A percentile compares a stretch with the other conserved stretches of the same genome.
phyloP scores from a whole-genome alignment of 2,113 vertebrate genomes.

The Thomomys bottae region DNA sequence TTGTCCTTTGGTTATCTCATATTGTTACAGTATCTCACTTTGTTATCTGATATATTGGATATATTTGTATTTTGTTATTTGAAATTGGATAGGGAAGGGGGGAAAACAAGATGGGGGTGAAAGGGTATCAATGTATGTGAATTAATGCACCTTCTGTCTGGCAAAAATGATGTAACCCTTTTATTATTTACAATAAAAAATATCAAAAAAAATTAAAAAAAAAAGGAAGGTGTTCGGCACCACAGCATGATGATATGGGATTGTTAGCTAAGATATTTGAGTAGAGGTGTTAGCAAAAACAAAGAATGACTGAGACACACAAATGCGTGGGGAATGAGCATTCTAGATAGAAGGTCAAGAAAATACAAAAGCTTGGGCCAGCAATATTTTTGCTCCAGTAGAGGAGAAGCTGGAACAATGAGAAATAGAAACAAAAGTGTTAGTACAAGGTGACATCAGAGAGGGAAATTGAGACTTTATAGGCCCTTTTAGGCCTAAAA shows the following conservation, averaged over 20 bases:
- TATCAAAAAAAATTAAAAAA: no score
- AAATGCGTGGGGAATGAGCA: neutral
- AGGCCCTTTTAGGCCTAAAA: neutral
- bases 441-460: neutral
- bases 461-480: neutral
- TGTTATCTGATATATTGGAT: no score
- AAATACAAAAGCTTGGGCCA: neutral
- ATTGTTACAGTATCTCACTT: no score
- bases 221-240: neutral
- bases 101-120: no score
- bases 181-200: no score
- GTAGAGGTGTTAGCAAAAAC: neutral
- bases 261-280: neutral
- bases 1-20: no score
- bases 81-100: no score
- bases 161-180: no score
- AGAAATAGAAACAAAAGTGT: neutral
- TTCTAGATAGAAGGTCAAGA: neutral
- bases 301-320: neutral
- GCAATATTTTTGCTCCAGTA: neutral
- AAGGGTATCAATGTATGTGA: no score
- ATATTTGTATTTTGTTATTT: no score
- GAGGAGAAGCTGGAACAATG: neutral
- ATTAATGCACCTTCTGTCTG: no score
- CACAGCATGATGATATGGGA: neutral